These are phyloP conservation scores for Drosophila barbarae DNA, from an alignment of 2,888 invertebrate genomes.

Conservation along the genomic window DNA sequence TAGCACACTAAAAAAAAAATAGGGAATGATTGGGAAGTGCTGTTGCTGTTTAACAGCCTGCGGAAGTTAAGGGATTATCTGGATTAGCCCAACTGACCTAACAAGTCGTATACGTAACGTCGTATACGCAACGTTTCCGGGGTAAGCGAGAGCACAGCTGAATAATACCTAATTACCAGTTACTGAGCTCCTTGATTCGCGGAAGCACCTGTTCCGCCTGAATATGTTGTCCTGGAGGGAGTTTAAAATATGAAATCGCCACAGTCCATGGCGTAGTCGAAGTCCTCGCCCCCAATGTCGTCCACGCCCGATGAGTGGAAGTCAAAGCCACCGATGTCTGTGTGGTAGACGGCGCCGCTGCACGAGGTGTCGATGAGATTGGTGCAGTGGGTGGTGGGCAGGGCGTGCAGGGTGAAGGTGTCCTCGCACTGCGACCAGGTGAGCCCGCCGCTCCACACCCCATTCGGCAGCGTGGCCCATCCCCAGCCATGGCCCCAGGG, in stretches of 20 bases:
- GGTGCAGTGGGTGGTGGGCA: slow-evolving; percentile 84
- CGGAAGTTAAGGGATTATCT: slow-evolving; percentile 18
- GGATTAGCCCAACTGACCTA: slow-evolving; percentile 5
- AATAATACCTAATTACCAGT: slow-evolving; percentile 41
- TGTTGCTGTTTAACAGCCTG: slow-evolving; percentile 18
- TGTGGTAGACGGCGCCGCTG: slow-evolving; percentile 83
- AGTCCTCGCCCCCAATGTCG: slow-evolving; percentile 82
- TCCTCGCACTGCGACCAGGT: slow-evolving; percentile 85
- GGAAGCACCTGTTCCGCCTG: slow-evolving; percentile 15
- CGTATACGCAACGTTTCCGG: slow-evolving; percentile 43
- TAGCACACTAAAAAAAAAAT: slow-evolving; percentile 2
- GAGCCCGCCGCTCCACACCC: slow-evolving; percentile 84
- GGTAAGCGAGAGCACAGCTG: slow-evolving; percentile 32
- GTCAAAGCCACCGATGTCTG: slow-evolving; percentile 83
- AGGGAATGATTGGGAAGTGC: background rate
- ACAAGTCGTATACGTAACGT: slow-evolving; percentile 43
- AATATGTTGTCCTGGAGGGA: slow-evolving; percentile 16
- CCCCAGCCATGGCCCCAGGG: slow-evolving; percentile 89
- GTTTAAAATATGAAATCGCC: slow-evolving; percentile 86
- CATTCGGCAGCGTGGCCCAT: slow-evolving; percentile 85
- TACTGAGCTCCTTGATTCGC: slow-evolving; percentile 38
- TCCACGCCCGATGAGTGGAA: slow-evolving; percentile 80
- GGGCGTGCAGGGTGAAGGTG: slow-evolving; percentile 84
- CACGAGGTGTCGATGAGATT: slow-evolving; percentile 82
- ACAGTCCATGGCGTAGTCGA: slow-evolving; percentile 86